Conservation (phyloP, 2,797 vertebrate genomes). For the Lepus townsendii region DNA sequence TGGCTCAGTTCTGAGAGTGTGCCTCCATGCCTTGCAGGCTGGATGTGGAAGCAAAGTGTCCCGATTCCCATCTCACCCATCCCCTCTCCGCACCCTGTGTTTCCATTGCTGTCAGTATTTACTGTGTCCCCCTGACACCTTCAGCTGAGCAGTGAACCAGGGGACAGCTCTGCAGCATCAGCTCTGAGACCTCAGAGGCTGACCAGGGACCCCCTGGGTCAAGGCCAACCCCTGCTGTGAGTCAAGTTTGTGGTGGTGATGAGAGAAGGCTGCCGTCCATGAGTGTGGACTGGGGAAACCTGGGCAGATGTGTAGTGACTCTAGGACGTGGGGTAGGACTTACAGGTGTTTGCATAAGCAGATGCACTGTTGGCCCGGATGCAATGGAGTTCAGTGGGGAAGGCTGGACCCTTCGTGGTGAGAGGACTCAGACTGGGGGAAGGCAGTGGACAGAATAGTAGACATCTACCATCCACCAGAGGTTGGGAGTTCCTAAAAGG, state of each 20-base stretch:
- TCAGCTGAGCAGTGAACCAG: neutral
- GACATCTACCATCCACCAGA: neutral
- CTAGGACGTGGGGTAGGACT: neutral
- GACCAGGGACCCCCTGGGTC: neutral
- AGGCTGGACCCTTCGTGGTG: neutral
- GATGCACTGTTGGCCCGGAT: neutral
- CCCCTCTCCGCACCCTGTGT: neutral
- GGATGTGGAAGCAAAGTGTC: neutral
- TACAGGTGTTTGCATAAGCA: neutral
- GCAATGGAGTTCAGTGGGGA: neutral
- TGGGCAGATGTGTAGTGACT: neutral
- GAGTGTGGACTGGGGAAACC: neutral
- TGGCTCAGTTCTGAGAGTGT: constrained; percentile 12
- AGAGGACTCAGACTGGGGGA: neutral
- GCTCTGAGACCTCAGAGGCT: neutral
- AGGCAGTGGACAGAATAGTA: neutral
- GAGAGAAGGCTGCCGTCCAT: neutral
- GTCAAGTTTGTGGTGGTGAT: neutral
- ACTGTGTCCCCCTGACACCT: neutral
- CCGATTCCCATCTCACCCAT: neutral
- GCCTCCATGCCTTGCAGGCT: neutral
- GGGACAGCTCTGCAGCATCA: neutral
- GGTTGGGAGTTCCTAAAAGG: constrained; percentile 67
- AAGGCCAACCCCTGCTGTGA: neutral
- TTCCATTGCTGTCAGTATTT: constrained; percentile 7